A percentile compares a stretch with the other conserved stretches of the same genome.
Evolutionary conservation across 2,888 invertebrate species (phyloP).

Genomic region (Sarcophaga caerulescens): DNA sequence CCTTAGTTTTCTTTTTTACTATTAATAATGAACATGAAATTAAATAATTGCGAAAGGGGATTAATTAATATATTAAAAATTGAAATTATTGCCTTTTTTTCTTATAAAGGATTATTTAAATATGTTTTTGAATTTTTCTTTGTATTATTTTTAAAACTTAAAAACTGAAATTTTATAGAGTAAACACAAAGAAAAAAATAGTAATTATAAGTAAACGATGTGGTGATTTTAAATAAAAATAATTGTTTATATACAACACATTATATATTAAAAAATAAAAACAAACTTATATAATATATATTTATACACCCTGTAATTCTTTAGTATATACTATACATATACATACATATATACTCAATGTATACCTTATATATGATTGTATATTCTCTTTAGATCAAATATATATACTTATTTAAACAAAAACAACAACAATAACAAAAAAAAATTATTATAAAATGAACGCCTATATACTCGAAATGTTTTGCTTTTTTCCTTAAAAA

Average conservation of each 20-base stretch:
- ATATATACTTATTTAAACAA: conserved; percentile 19
- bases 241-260: conserved; percentile 28
- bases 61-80: not conserved
- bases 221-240: not conserved
- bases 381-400: conserved; percentile 65
- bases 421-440: not conserved
- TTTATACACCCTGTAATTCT: conserved; percentile 37
- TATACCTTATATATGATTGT: conserved; percentile 47
- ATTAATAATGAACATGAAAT: not conserved
- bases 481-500: conserved; percentile 69
- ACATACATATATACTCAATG: conserved; percentile 18
- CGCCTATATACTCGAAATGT: conserved; percentile 62
- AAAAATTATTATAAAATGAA: not conserved
- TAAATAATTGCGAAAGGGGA: not conserved
- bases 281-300: conserved; percentile 44
- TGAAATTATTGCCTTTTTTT: not conserved
- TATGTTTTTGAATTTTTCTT: too few relatives aligned
- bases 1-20: not conserved
- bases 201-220: not conserved
- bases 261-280: conserved; percentile 8
- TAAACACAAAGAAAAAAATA: not conserved
- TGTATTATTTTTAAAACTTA: not conserved
- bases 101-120: not conserved
- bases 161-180: not conserved
- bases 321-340: too few relatives aligned